Base-by-base conservation (phyloP, 2,888 invertebrate genomes). In the Dysmachus trigonus region DNA sequence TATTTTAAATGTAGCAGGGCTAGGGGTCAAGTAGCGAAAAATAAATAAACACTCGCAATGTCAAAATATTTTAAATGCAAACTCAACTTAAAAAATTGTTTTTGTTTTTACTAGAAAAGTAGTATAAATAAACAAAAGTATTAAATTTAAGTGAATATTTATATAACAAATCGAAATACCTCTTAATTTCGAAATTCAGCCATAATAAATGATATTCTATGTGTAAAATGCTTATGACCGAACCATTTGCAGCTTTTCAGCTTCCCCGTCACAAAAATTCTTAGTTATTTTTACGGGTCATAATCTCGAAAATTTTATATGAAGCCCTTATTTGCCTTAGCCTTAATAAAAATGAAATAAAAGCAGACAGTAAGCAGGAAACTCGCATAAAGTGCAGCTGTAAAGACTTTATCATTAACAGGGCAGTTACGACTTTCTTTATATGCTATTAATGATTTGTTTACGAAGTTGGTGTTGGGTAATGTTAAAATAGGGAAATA, bases 361-460 rank as follows among this genome's bases (percentile, higher is more conserved):
- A 62, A 62, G 22, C 47, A 18, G 62, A 62, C 62, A 62, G 62
- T 62, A 62, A 62, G 62, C 27, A 22, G 62, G 62, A 62, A 62
- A 62, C 27, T 22, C 18, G 62, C 62, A 62, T 62, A 62, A 62
- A 62, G 62, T 27, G 27, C 62, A 62, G 62, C 18, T 62, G 62
- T 62, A 62, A 62, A 62, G 62, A 62, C 62, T 62, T 62, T 27
- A 62, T 7, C 76, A 76, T 76, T 76, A 76, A 38, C 18, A 33
- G 76, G 76, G 38, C 22, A 13, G 76, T 76, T 76, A 76, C 76
- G 76, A 76, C 35, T 22, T 22, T 22, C 38, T 76, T 76, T 76
- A 76, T 76, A 35, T 76, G 35, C 15, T 76, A 18, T 76, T 76
- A 76, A 76, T 76, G 76, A 38, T 76, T 38, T 38, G 76, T 76